phyloP scores from a whole-genome alignment of 2,888 invertebrate genomes.

The Lacanobia oleracea region DNA sequence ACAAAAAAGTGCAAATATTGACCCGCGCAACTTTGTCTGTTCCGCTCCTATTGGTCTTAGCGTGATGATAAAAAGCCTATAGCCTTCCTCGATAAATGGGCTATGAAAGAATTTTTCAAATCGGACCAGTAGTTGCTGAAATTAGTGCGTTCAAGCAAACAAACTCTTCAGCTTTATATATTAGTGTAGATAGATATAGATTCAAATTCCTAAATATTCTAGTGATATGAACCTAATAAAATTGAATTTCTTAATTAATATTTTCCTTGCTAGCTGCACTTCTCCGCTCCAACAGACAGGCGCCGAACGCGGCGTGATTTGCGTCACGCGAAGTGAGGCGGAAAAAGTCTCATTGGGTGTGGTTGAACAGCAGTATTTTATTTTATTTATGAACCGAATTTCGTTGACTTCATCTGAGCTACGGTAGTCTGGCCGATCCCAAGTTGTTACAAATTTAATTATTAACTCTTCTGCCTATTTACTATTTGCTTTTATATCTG shows the following conservation, averaged over 20 bases:
- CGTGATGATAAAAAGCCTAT: no score
- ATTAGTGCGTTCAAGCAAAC: no score
- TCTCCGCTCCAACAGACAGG: conserved; percentile 14
- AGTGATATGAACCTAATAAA: not conserved
- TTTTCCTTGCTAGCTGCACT: not conserved
- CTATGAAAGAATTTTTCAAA: no score
- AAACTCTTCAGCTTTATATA: no score
- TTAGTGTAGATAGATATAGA: no score
- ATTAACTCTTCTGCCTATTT: not conserved
- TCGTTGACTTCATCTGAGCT: not conserved
- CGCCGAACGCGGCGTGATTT: not conserved
- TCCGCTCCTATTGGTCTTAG: no score
- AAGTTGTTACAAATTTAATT: not conserved
- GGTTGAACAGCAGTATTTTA: conserved; percentile 2
- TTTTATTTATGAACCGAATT: not conserved
- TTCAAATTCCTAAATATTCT: not conserved
- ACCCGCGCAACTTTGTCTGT: no score
- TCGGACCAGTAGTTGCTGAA: no score
- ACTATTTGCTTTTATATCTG: conserved; percentile 10
- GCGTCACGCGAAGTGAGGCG: conserved; percentile 3
- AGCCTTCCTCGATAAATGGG: no score
- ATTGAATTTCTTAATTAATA: conserved; percentile 2
- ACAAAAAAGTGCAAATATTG: not conserved
- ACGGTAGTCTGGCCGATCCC: conserved; percentile 8
- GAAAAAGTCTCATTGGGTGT: conserved; percentile 8